Evolutionary conservation across 2,113 vertebrate species (phyloP), one percentile per base, ranked within the genome.

Genomic region (Rhabdornis inornatus): DNA sequence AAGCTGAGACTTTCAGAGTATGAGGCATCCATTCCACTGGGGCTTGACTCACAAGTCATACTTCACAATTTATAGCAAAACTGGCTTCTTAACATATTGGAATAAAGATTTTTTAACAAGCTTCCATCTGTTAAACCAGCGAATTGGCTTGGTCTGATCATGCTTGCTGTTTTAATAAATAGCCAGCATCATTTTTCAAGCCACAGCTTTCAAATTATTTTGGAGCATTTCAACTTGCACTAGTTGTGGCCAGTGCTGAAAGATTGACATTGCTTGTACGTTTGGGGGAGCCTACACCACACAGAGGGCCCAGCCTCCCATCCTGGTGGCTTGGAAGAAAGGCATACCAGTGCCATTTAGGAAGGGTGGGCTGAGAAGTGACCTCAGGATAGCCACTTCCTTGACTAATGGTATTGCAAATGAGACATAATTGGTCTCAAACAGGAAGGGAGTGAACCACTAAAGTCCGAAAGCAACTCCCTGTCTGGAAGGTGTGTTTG

Each of bases 101-200:
- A 94, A 95, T 95, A 91, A 93, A 95, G 90, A 91, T 95, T 96
- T 96, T 96, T 94, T 89, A 94, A 94, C 94, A 96, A 94, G 87
- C 92, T 93, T 94, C 96, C 96, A 97, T 97, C 96, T 97, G 95
- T 96, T 96, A 96, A 94, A 81, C 83, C 70, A 92, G 63, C 1
- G 76, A 96, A 56, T 92, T 96, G 94, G 94, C 92, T 97, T 94
- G 87, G 89, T 94, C 71, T 92, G 87, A 94, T 95, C 80, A 42
- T 83, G 78, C 87, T 94, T 79, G 87, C 82, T 96, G 90, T 92
- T 96, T 96, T 94, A 97, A 91, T 96, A 96, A 96, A 94, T 90
- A 95, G 76, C 87, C 87, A 92, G 71, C 65, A 87, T 94, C 28
- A 87, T 88, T 96, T 97, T 94, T 96, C 87, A 94, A 91, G 78